Evolutionary conservation across 2,888 invertebrate genomes (phyloP), one percentile per base, ranked within the genome.

Genomic region (Geophilus truncorum): DNA sequence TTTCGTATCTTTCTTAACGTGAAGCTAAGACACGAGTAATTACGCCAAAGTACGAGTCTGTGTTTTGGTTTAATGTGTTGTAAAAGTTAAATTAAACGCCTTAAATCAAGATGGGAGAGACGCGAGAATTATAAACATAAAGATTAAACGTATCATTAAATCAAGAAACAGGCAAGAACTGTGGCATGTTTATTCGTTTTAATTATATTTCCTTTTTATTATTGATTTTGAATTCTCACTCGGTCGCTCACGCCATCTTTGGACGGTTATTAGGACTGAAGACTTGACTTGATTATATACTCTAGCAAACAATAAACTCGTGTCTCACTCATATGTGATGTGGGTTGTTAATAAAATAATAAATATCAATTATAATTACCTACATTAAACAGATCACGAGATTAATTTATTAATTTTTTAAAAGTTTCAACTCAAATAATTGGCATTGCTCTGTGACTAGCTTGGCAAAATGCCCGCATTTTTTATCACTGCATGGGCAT

Each of bases 1-100:
- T 45, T 45, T 45, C n/a, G n/a, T 45, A 45, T 45, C 15, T 45
- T 5, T 45, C 18, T 45, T 32, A 32, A 32, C 32, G 32, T 9
- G 5, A 9, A 32, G 32, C 18, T 18, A 45, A 62, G 23, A 25
- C 62, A 23, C 62, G 62, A 62, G 62, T 62, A 62, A 62, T 62
- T 62, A 25, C 62, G 12, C 62, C n/a, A 57, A 57, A 57, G 57
- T 62, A 62, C 62, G 25, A 1, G 62, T 23, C 25, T 62, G 25
- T 62, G 62, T 62, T 62, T 62, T 62, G 62, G 62, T 62, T 62
- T 62, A 62, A 62, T 62, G 62, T 62, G 62, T 62, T 62, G 62
- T 62, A 23, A 62, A 45, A 62, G 62, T 62, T 62, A 62, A 62
- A 62, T 62, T 62, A 62, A 62, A 62, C 62, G 12, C 25, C 62